Base-by-base conservation (phyloP, 2,797 vertebrate species). In the Hoplostethus atlanticus region DNA sequence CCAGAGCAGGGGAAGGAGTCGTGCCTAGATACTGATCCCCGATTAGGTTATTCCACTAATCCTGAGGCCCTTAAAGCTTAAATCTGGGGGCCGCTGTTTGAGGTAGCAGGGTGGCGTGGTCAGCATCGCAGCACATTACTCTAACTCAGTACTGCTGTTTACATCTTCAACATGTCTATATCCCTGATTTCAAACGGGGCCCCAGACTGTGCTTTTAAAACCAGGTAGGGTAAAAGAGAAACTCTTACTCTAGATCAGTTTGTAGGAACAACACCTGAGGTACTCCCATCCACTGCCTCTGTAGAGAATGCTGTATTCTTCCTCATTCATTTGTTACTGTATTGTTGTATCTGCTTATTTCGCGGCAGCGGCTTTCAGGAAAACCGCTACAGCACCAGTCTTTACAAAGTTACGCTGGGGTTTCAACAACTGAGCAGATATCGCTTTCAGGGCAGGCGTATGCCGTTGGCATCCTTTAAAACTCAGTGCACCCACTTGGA, bases 241-340 rank as follows among this genome's bases (percentile, higher is more conserved):
- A 51, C 47, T 31, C 60, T 64, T 51, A 68, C 44, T 48, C 50
- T 40, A 64, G 15, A 63, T 72, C 46, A 59, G 61, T 68, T 36
- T 53, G 47, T 30, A 52, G 36, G 17, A 16, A 67, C 62, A 58
- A 61, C 10, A 38, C 9, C 16, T 46, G 34, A 31, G 59, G 72
- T 76, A 67, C 67, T 68, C 44, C 63, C 34, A 2, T 80, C 67
- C 25, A 50, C 72, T 67, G 73, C 77, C 28, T 68, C 50, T 64
- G 31, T 65, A 74, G 55, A 72, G 67, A 89, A 73, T 71, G 71
- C 75, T 79, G 75, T 76, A 57, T 80, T 73, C 42, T 54, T 74
- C 53, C 69, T 69, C 59, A 66, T 76, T 81, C 70, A 74, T 40
- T 64, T 77, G 53, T 83, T 66, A 54, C 52, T 65, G 59, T 68